Percentiles rank a stretch among this genome's conserved stretches.
Conservation (phyloP, 2,797 vertebrate species). For the Rhynchonycteris naso region DNA sequence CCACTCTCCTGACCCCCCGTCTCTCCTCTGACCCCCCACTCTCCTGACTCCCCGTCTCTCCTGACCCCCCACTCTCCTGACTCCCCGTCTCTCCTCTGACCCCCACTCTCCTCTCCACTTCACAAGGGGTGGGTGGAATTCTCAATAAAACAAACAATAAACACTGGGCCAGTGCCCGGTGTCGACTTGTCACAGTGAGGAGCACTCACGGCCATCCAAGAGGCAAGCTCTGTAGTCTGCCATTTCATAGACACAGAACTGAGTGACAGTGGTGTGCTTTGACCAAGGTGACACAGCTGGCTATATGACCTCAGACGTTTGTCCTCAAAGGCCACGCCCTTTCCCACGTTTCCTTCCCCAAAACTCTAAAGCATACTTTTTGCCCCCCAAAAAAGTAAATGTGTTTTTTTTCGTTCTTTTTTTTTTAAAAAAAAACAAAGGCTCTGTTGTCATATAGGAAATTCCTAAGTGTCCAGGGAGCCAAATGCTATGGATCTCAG, state of each 20-base stretch:
- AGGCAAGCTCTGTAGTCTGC: neutral
- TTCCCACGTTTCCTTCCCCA: neutral
- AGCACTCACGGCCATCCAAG: neutral
- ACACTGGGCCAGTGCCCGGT: neutral
- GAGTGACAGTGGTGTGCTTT: accelerated
- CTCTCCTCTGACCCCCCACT: too few relatives aligned
- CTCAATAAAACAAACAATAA: neutral
- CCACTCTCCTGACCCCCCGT: too few relatives aligned
- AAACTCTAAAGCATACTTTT: neutral
- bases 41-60: too few relatives aligned
- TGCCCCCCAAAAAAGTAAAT: neutral
- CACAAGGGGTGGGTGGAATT: neutral
- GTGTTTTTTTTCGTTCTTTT: too few relatives aligned
- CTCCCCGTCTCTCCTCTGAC: too few relatives aligned
- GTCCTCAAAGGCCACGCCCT: neutral
- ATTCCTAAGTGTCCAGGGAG: neutral
- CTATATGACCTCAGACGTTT: accelerated
- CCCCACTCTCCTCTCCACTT: neutral
- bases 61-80: too few relatives aligned
- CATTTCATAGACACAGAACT: neutral
- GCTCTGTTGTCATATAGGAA: neutral
- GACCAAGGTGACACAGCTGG: neutral
- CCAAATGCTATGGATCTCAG: neutral
- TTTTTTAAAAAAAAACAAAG: neutral
- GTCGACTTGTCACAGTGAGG: neutral